These are phyloP conservation scores for Piscicola geometra DNA, from an alignment of 2,888 invertebrate genomes.

Conservation along the genomic window DNA sequence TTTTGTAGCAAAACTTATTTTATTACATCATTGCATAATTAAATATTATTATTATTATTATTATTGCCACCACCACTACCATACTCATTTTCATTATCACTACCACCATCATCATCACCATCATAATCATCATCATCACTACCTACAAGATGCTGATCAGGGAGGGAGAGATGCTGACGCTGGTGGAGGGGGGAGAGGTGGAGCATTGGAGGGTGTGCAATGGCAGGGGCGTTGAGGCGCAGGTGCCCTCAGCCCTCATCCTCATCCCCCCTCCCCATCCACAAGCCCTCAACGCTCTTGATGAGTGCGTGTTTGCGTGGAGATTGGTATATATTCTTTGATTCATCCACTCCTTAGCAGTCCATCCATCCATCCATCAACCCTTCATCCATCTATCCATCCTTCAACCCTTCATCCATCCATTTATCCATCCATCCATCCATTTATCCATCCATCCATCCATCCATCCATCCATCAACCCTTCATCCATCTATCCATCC, in stretches of 20 bases:
- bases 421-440: not conserved
- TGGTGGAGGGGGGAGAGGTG: slow-evolving; percentile 41
- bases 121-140: not conserved
- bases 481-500: no score
- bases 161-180: slow-evolving; percentile 42
- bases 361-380: not conserved
- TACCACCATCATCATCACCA: not conserved
- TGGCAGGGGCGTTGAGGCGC: slow-evolving; percentile 41
- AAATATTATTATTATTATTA: not conserved
- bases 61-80: no score
- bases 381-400: not conserved
- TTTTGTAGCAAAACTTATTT: no score
- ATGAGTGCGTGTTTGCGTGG: slow-evolving; percentile 38
- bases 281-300: slow-evolving; percentile 41
- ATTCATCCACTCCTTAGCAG: not conserved
- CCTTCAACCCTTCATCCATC: not conserved
- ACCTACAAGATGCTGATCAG: slow-evolving; percentile 39
- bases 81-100: not conserved
- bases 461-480: no score
- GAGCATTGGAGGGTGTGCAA: slow-evolving; percentile 42
- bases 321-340: not conserved
- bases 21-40: not conserved
- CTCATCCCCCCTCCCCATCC: slow-evolving; percentile 43
- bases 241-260: slow-evolving; percentile 40
- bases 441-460: no score